Conservation (phyloP, 2,888 invertebrate species). For the Tinea trinotella region DNA sequence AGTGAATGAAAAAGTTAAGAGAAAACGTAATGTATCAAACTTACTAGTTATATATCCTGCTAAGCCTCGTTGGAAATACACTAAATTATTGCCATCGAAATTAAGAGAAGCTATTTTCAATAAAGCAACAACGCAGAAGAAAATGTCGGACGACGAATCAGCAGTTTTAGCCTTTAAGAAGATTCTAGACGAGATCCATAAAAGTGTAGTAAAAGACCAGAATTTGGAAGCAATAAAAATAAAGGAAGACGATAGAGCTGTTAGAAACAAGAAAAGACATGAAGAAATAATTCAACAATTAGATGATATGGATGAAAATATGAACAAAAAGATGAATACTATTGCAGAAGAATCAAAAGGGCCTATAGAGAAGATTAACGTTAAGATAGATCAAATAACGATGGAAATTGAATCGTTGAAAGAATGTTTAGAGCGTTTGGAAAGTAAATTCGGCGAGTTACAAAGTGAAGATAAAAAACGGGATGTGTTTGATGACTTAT, state of each 20-base stretch:
- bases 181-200: conserved; percentile 50
- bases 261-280: conserved; percentile 30
- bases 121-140: conserved; percentile 51
- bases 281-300: conserved; percentile 45
- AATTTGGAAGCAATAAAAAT: conserved; percentile 17
- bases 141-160: conserved; percentile 46
- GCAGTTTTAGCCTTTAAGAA: conserved; percentile 40
- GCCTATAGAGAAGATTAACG: conserved; percentile 41
- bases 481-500: too few species aligned
- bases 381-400: conserved; percentile 53
- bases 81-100: conserved; percentile 44
- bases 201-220: conserved; percentile 36
- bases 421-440: conserved; percentile 43
- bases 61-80: conserved; percentile 43
- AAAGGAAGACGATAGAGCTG: conserved; percentile 23
- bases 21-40: conserved; percentile 44
- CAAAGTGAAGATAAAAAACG: neutral
- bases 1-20: conserved; percentile 43
- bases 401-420: conserved; percentile 49
- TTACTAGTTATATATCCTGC: conserved; percentile 51
- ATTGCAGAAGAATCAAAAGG: conserved; percentile 36
- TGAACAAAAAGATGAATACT: conserved; percentile 40
- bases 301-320: conserved; percentile 42
- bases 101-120: conserved; percentile 55
- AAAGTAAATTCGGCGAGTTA: conserved; percentile 34